Conservation (phyloP, 1,140 invertebrate genomes). For the Galleria mellonella region DNA sequence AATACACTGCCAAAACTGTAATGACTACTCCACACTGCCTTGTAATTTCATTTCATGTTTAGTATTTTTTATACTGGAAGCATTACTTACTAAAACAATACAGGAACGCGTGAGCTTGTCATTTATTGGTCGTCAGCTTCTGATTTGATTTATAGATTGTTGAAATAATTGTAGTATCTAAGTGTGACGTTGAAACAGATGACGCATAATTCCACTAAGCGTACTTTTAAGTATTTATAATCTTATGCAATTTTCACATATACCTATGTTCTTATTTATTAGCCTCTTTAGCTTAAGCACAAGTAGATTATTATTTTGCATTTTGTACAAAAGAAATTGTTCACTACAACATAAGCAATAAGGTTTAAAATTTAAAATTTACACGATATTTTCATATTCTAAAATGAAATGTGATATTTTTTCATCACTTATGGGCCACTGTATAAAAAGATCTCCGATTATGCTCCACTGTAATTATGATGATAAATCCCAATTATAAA, state of each 20-base stretch:
- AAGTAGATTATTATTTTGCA: slow-evolving; percentile 50
- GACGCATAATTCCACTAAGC: slow-evolving; percentile 19
- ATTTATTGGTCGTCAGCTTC: slow-evolving; percentile 38
- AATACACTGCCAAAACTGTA: neutral
- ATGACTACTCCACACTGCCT: slow-evolving; percentile 10
- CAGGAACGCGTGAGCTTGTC: slow-evolving; percentile 66
- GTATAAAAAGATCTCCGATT: slow-evolving; percentile 19
- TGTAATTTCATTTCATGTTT: slow-evolving; percentile 22
- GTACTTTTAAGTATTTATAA: slow-evolving; percentile 28
- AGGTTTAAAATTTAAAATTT: slow-evolving; percentile 32
- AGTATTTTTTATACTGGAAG: slow-evolving; percentile 62
- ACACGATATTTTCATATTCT: slow-evolving; percentile 67
- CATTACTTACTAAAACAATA: slow-evolving; percentile 47
- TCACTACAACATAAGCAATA: slow-evolving; percentile 53
- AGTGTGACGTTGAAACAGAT: slow-evolving; percentile 4
- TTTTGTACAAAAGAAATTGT: slow-evolving; percentile 48
- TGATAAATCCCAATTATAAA: too few relatives aligned
- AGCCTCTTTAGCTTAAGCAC: slow-evolving; percentile 53
- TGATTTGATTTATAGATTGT: slow-evolving; percentile 19
- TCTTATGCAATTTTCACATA: slow-evolving; percentile 33
- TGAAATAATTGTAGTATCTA: slow-evolving; percentile 10
- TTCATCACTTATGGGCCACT: slow-evolving; percentile 39
- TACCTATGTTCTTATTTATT: slow-evolving; percentile 58
- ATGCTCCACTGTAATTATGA: neutral
- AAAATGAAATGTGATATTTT: slow-evolving; percentile 65